Evolutionary conservation across 1,140 invertebrate species (phyloP), one percentile per base, ranked within the genome.

Genomic region (Drosophila burlai): DNA sequence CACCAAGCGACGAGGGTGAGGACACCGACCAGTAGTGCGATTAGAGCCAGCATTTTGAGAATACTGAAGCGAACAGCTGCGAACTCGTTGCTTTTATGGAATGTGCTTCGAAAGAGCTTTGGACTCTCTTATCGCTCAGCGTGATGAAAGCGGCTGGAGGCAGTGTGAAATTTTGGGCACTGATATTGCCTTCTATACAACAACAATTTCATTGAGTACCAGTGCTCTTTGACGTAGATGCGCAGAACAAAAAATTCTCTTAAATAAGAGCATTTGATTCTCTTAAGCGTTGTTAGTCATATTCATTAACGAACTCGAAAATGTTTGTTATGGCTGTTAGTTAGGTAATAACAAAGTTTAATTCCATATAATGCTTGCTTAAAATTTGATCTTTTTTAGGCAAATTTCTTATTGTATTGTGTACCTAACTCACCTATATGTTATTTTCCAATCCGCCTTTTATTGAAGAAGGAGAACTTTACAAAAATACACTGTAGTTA

Each of bases 1-100:
- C 59, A 80, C 45, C 49, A 80, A 3, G 34, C 16, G 6, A 42
- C 47, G 36, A 80, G 59, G 16, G 47, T 54, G 6, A 52, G n/a
- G 6, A 36, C 65, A 13, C 66, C 45, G 40, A 55, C 15, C 18
- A 67, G 15, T 21, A 82, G 11, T 10, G 43, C 63, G 10, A 78
- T 13, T 3, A 66, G 18, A 8, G 74, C 47, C 0, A 52, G 16
- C 55, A 83, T 71, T 10, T 16, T 21, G 11, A 75, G 50, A 8
- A 24, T 5, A 76, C 40, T 67, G 26, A 60, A 31, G 3, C 9
- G n/a, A 16, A 1, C 29, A 10, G 7, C 38, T 21, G 38, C 3
- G 13, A 21, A 42, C 2, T 0, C 26, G 16, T 31, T 6, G 26
- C 10, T 64, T 64, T 42, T 55, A 55, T 64, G 16, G 11, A 42